Conservation (phyloP, 2,888 invertebrate genomes). For the Capitulum mitella region DNA sequence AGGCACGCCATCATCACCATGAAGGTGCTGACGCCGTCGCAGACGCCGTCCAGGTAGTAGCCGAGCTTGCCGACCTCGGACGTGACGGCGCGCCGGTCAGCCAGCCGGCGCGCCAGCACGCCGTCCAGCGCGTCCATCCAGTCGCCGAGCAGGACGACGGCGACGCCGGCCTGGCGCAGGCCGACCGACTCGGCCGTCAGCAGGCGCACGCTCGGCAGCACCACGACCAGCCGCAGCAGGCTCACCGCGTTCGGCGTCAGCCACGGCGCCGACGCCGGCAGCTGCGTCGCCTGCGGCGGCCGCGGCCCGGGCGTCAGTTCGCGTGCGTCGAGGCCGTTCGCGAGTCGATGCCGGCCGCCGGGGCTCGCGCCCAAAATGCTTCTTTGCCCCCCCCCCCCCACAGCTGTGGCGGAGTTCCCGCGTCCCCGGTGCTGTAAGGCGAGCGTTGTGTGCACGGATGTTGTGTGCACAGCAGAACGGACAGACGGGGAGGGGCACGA, state of each 20-base stretch:
- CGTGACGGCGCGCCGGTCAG: constrained; percentile 64
- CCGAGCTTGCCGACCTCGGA: constrained; percentile 74
- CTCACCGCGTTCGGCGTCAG: constrained; percentile 81
- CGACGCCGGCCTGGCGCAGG: constrained; percentile 63
- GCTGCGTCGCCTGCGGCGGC: too few species aligned
- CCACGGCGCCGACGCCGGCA: too few species aligned
- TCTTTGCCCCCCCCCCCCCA: too few species aligned
- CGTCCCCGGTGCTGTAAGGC: too few species aligned
- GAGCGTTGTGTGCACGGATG: too few species aligned
- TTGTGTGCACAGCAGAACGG: too few species aligned
- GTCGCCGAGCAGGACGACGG: constrained; percentile 58
- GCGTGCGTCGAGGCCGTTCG: too few species aligned
- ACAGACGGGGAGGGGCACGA: too few species aligned
- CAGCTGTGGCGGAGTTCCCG: too few species aligned
- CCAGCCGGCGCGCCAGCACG: constrained; percentile 63
- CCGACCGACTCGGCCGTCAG: constrained; percentile 65
- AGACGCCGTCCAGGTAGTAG: constrained; percentile 72
- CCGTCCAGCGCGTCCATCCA: constrained; percentile 82
- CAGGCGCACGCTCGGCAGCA: constrained; percentile 64
- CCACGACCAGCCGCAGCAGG: constrained; percentile 66
- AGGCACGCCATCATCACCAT: constrained; percentile 63
- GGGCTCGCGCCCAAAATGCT: too few species aligned
- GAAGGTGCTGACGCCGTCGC: constrained; percentile 67
- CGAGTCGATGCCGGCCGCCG: too few species aligned
- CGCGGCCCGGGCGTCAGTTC: too few species aligned